Evolutionary conservation across 2,888 invertebrate genomes (phyloP).

Genomic region (Eubasilissa splendida): DNA sequence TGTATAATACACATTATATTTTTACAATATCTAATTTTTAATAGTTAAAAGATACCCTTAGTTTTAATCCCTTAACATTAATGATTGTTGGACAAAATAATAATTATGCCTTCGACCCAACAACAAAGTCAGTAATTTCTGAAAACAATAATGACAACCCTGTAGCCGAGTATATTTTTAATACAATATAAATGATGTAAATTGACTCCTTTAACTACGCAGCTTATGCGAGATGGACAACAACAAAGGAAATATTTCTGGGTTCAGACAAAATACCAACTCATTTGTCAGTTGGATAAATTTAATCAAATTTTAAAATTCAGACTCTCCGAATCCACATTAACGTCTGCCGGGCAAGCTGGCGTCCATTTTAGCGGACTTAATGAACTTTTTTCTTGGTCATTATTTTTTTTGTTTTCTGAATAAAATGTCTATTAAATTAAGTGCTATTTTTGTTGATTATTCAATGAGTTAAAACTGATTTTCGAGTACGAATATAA

Average conservation of each 20-base stretch:
- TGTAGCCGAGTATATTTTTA: conserved; percentile 19
- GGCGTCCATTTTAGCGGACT: not conserved
- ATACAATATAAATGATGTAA: conserved; percentile 9
- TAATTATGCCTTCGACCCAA: too few species aligned
- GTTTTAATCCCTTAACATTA: too few species aligned
- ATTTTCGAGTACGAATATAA: too few species aligned
- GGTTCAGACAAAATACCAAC: not conserved
- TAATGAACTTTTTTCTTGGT: conserved; percentile 10
- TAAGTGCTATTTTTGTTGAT: not conserved
- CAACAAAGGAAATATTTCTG: conserved; percentile 27
- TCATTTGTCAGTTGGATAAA: conserved; percentile 25
- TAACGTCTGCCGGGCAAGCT: not conserved
- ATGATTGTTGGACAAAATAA: too few species aligned
- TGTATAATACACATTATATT: too few species aligned
- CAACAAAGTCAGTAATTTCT: too few species aligned
- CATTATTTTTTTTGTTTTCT: not conserved
- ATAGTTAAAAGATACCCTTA: too few species aligned
- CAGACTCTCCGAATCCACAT: not conserved
- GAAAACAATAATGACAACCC: not conserved
- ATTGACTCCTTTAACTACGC: conserved; percentile 5
- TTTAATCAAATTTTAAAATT: not conserved
- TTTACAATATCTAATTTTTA: too few species aligned
- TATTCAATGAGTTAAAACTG: not conserved
- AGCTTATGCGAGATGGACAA: not conserved
- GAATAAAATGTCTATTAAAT: not conserved